Evolutionary conservation across 2,888 invertebrate species (phyloP).

Genomic region (Seira sanloemensis): DNA sequence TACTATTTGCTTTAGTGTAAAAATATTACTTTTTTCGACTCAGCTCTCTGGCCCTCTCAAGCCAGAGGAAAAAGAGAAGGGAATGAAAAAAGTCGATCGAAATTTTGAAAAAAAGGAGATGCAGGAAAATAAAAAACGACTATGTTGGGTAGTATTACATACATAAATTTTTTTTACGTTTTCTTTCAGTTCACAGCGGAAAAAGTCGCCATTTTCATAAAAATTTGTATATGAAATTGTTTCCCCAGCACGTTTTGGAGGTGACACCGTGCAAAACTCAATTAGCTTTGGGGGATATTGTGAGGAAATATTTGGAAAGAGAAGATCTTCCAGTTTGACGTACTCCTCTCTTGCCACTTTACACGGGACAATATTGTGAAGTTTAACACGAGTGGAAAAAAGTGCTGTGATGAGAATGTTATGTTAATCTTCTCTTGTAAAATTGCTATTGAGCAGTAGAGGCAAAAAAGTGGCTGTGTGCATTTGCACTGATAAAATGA

Average conservation of each 20-base stretch:
- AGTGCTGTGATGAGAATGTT: no score
- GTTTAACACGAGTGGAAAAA: no score
- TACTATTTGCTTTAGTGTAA: no score
- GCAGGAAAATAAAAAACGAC: constrained; percentile 31
- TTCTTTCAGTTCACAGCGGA: background rate
- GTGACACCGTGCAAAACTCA: no score
- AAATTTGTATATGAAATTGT: constrained; percentile 12
- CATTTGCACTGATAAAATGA: no score
- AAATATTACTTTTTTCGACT: no score
- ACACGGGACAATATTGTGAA: background rate
- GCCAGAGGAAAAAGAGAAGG: constrained; percentile 55
- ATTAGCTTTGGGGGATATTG: no score
- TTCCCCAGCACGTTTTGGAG: constrained; percentile 19
- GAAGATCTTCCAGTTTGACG: constrained; percentile 11
- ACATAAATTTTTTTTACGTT: constrained; percentile 47
- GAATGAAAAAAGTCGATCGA: constrained; percentile 67
- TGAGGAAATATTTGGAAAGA: constrained; percentile 24
- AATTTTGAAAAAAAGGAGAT: constrained; percentile 67
- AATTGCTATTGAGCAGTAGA: no score
- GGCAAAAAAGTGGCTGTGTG: no score
- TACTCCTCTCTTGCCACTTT: background rate
- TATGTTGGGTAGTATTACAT: constrained; percentile 29
- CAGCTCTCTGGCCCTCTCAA: background rate
- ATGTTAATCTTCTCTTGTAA: no score
- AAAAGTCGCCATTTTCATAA: constrained; percentile 71